Conservation (phyloP, 1,140 invertebrate species). For the Drosophila chauvacae region DNA sequence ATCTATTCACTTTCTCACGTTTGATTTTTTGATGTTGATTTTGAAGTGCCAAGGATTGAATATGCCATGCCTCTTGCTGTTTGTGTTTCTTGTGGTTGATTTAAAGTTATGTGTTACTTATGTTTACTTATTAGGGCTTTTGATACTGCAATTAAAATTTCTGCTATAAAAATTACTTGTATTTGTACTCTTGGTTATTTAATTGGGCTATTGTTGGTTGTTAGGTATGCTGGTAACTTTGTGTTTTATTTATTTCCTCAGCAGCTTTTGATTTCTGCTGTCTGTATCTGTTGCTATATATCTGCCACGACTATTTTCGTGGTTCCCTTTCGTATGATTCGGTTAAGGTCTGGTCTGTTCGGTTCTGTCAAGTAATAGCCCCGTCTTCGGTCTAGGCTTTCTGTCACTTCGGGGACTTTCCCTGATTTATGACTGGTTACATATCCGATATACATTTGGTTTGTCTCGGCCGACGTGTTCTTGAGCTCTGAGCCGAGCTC, state of each 20-base stretch:
- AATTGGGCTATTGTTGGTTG: conserved; percentile 84
- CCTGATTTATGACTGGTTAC: conserved; percentile 1
- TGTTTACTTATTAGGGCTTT: conserved; percentile 67
- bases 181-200: conserved; percentile 85
- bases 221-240: conserved; percentile 80
- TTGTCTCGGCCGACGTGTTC: conserved; percentile 22
- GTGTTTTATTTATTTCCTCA: conserved; percentile 43
- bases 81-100: conserved; percentile 33
- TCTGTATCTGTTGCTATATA: conserved; percentile 26
- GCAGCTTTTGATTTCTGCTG: conserved; percentile 28
- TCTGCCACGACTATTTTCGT: conserved; percentile 20
- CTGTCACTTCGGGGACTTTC: conserved; percentile 9
- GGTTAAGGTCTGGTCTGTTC: conserved; percentile 36
- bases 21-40: conserved; percentile 40
- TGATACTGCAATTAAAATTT: conserved; percentile 83
- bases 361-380: conserved; percentile 48
- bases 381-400: conserved; percentile 60
- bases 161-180: conserved; percentile 84
- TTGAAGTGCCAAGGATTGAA: conserved; percentile 29
- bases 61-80: conserved; percentile 60
- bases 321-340: conserved; percentile 26
- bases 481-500: conserved; percentile 7
- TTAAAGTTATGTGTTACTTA: conserved; percentile 53
- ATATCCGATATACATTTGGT: conserved; percentile 25
- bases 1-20: conserved; percentile 45